Evolutionary conservation across 92 coral and sea anemone species (phyloP).

Genomic region (Micromussa lordhowensis): DNA sequence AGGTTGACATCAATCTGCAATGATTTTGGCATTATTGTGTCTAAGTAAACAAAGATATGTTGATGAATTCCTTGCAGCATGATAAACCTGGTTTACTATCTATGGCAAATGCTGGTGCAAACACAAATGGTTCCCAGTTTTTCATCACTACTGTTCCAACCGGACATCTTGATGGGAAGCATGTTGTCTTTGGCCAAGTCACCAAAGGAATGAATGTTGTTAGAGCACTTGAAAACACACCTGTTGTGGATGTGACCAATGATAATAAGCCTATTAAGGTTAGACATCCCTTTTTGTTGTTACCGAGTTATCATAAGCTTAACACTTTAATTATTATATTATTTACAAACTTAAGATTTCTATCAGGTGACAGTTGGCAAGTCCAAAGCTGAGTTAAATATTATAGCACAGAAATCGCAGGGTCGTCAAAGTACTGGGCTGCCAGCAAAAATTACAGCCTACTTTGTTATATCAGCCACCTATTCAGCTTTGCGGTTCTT

Average conservation of each 20-base stretch:
- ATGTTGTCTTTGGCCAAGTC: conserved; percentile 97
- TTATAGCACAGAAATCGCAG: too few species aligned
- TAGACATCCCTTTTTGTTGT: not conserved
- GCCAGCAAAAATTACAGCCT: too few species aligned
- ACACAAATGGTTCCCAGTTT: conserved; percentile 97
- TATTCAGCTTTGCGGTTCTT: too few species aligned
- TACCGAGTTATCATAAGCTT: too few species aligned
- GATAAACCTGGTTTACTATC: conserved; percentile 84
- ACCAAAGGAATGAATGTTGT: conserved; percentile 89
- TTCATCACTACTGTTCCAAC: conserved; percentile 83
- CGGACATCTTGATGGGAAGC: conserved; percentile 89
- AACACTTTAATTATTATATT: too few species aligned
- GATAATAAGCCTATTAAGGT: conserved; percentile 89
- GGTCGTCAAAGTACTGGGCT: too few species aligned
- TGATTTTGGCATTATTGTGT: not conserved
- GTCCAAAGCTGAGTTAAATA: too few species aligned
- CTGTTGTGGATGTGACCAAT: conserved; percentile 79
- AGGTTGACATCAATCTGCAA: too few species aligned
- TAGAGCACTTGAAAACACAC: conserved; percentile 77
- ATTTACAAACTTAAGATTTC: too few species aligned
- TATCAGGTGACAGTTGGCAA: too few species aligned
- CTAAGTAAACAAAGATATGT: not conserved
- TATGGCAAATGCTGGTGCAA: conserved; percentile 94
- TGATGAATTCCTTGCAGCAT: conserved; percentile 65
- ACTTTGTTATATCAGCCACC: too few species aligned